A percentile compares a stretch with the other conserved stretches of the same genome.
Conservation (phyloP, 2,888 invertebrate genomes). For the Cerastis rubricosa region DNA sequence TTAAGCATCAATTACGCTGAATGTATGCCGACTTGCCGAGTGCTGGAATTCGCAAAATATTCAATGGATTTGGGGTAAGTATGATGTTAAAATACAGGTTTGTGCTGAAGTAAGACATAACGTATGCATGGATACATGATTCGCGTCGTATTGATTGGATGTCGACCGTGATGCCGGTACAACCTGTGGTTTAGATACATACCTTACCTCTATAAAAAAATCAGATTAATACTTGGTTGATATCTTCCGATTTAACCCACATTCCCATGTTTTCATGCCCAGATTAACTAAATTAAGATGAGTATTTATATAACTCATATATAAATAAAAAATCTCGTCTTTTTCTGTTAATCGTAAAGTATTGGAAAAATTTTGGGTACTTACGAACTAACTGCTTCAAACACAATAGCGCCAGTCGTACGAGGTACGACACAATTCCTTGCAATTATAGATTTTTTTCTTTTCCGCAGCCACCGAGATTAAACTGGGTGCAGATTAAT, state of each 20-base stretch:
- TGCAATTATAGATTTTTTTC: slow-evolving; percentile 49
- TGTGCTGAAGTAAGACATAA: slow-evolving; percentile 27
- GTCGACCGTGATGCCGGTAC: slow-evolving; percentile 29
- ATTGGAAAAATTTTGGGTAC: slow-evolving; percentile 6
- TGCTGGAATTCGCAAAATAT: slow-evolving; percentile 14
- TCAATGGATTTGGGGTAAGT: slow-evolving; percentile 45
- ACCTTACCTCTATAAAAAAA: background rate
- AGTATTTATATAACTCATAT: background rate
- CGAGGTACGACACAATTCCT: slow-evolving; percentile 9
- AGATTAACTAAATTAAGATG: background rate
- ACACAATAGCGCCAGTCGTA: slow-evolving; percentile 23
- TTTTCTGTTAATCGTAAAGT: background rate
- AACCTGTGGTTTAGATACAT: background rate
- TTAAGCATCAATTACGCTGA: slow-evolving; percentile 49
- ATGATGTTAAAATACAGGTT: slow-evolving; percentile 36
- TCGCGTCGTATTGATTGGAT: slow-evolving; percentile 34
- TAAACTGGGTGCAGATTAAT: slow-evolving; percentile 57
- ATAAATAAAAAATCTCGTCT: background rate
- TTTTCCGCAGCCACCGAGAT: slow-evolving; percentile 41
- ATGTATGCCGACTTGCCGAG: slow-evolving; percentile 12
- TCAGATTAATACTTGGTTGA: background rate
- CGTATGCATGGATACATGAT: slow-evolving; percentile 49
- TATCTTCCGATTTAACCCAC: background rate
- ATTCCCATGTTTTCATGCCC: background rate
- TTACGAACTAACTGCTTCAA: slow-evolving; percentile 2